phyloP scores from a whole-genome alignment of 2,888 invertebrate genomes.

The Hoplodrina blanda region DNA sequence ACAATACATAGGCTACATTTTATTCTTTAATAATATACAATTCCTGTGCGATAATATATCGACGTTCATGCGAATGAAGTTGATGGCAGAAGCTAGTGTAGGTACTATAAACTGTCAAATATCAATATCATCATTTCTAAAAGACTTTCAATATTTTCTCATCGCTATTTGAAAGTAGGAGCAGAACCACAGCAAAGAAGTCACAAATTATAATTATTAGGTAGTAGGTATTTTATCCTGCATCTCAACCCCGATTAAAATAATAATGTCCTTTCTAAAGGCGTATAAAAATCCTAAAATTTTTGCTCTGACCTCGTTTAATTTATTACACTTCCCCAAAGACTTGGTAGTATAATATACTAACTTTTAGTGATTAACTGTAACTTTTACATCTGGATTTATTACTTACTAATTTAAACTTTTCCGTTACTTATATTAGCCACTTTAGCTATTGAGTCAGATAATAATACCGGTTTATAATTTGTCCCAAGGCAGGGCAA shows the following conservation, averaged over 20 bases:
- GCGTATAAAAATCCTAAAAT: constrained; percentile 5
- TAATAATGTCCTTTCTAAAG: not conserved
- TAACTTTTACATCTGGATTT: constrained; percentile 39
- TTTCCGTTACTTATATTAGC: constrained; percentile 11
- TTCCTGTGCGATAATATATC: too few relatives aligned
- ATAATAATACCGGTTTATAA: not conserved
- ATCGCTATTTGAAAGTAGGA: too few relatives aligned
- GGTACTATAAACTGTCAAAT: too few relatives aligned
- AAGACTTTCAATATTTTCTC: too few relatives aligned
- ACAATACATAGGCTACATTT: too few relatives aligned
- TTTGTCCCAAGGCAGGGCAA: too few relatives aligned
- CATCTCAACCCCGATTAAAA: not conserved
- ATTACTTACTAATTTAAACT: constrained; percentile 40
- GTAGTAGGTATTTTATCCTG: not conserved
- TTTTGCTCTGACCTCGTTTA: constrained; percentile 6
- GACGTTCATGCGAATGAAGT: too few relatives aligned
- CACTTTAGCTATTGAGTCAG: not conserved
- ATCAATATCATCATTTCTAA: too few relatives aligned
- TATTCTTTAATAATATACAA: too few relatives aligned
- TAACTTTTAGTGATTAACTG: constrained; percentile 39
- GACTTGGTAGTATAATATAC: constrained; percentile 28
- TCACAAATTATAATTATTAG: not conserved
- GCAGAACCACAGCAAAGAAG: too few relatives aligned
- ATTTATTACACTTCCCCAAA: constrained; percentile 32
- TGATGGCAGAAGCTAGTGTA: too few relatives aligned